Evolutionary conservation across 2,113 vertebrate genomes (phyloP).

Genomic region (Pholis gunnellus): DNA sequence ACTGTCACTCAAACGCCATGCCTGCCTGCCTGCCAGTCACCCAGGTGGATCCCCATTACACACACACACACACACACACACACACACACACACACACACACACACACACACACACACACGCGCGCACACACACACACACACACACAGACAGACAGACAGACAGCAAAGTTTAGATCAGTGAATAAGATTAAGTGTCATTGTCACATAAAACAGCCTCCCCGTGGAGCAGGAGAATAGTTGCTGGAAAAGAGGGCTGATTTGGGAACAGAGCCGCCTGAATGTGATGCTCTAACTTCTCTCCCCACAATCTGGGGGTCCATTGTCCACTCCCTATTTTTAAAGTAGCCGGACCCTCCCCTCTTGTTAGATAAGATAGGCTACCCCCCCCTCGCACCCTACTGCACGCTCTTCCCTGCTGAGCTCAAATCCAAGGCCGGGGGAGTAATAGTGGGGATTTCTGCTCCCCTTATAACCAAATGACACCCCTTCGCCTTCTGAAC

Average conservation of each 20-base stretch:
- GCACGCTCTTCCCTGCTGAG: slow-evolving; percentile 17
- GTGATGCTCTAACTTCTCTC: slow-evolving; percentile 89
- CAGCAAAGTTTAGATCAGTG: slow-evolving; percentile 79
- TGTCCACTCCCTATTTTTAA: slow-evolving; percentile 86
- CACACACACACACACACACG: slow-evolving; percentile 14
- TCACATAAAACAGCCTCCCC: slow-evolving; percentile 91
- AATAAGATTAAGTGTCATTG: slow-evolving; percentile 93
- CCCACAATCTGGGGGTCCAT: slow-evolving; percentile 83
- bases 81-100: slow-evolving; percentile 39
- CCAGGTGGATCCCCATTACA: background rate
- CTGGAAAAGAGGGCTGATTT: slow-evolving; percentile 81
- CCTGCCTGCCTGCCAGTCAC: slow-evolving; percentile 40
- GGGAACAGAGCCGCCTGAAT: slow-evolving; percentile 83
- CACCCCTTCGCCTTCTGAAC: slow-evolving; percentile 70
- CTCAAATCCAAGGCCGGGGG: slow-evolving; percentile 77
- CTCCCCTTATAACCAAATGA: slow-evolving; percentile 40
- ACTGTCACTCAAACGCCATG: slow-evolving; percentile 37
- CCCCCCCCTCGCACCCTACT: background rate
- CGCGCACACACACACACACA: slow-evolving; percentile 70
- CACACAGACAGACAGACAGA: slow-evolving; percentile 86
- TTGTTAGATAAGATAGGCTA: slow-evolving; percentile 86
- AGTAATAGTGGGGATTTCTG: slow-evolving; percentile 23
- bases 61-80: slow-evolving; percentile 40
- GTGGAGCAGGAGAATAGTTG: slow-evolving; percentile 85
- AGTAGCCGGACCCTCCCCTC: slow-evolving; percentile 86